Evolutionary conservation across 2,888 invertebrate species (phyloP), one percentile per base, ranked within the genome.

Genomic region (Dyspetes luteomarginatus): DNA sequence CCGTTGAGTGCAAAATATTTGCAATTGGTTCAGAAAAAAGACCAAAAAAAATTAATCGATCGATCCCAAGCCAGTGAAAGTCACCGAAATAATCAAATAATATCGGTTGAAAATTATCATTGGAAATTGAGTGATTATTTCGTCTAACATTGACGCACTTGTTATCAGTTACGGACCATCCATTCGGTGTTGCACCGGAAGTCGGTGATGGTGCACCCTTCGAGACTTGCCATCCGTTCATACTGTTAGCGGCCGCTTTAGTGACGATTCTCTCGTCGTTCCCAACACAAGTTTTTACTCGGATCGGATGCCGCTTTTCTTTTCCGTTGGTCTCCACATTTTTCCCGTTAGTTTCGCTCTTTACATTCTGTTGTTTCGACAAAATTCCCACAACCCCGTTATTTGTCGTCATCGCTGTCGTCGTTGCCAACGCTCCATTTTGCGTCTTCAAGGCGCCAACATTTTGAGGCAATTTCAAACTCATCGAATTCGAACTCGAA

Each of bases 101-200:
- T n/a, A n/a, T n/a, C n/a, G n/a, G n/a, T n/a, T n/a, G n/a, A n/a
- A n/a, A n/a, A n/a, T n/a, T n/a, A n/a, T n/a, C n/a, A n/a, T n/a
- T n/a, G n/a, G n/a, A n/a, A n/a, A n/a, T n/a, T n/a, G n/a, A n/a
- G n/a, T n/a, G n/a, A n/a, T n/a, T n/a, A n/a, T n/a, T n/a, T n/a
- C n/a, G n/a, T n/a, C n/a, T n/a, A n/a, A n/a, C n/a, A 43, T 43
- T 24, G 22, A 82, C 85, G 83, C 83, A 91, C 91, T 89, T 89
- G 83, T 87, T 90, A 62, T 92, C 91, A 24, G 89, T 88, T 72
- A 91, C 89, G 22, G 88, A 90, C 92, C 92, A 92, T 60, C 91
- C 91, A 81, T 90, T 91, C 0, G 89, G 86, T 9, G 87, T 85
- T 4, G 87, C 76, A n/a, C 85, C 84, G 1, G 88, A 87, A n/a